These are phyloP conservation scores for Otus scops DNA, from an alignment of 2,797 vertebrate species.

Conservation along the genomic window DNA sequence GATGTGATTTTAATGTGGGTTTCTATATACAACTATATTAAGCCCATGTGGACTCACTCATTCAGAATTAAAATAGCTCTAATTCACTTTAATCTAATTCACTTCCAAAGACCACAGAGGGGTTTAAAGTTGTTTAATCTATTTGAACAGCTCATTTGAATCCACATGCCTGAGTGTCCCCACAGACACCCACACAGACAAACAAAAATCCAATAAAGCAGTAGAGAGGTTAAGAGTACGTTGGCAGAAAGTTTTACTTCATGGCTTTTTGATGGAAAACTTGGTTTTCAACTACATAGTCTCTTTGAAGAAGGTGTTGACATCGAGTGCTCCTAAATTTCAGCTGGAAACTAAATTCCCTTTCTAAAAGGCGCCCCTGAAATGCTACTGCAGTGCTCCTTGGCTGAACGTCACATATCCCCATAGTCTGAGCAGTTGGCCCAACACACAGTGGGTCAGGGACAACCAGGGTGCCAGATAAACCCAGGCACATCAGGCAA, in stretches of 20 bases:
- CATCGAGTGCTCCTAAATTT: neutral
- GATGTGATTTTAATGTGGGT: constrained; percentile 54
- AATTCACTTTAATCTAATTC: constrained; percentile 68
- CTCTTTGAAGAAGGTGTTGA: neutral
- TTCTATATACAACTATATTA: constrained; percentile 54
- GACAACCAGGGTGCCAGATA: neutral
- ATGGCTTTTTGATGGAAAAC: neutral
- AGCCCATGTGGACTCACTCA: constrained; percentile 62
- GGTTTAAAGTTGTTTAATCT: constrained; percentile 62
- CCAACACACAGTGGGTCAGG: neutral
- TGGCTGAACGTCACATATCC: neutral
- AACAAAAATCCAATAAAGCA: constrained; percentile 25
- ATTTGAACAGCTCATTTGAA: constrained; percentile 62
- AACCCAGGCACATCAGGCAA: neutral
- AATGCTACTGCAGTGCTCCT: neutral
- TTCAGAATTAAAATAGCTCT: constrained; percentile 61
- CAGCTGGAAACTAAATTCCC: neutral
- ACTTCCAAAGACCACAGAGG: constrained; percentile 60
- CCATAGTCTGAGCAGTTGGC: neutral
- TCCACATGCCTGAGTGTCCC: constrained; percentile 35
- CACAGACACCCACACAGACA: constrained; percentile 45
- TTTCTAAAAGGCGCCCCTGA: neutral
- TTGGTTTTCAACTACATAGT: neutral
- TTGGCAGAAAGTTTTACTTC: neutral
- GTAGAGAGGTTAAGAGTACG: neutral